Evolutionary conservation across 2,113 vertebrate species (phyloP).

Genomic region (Cercocebus atys): DNA sequence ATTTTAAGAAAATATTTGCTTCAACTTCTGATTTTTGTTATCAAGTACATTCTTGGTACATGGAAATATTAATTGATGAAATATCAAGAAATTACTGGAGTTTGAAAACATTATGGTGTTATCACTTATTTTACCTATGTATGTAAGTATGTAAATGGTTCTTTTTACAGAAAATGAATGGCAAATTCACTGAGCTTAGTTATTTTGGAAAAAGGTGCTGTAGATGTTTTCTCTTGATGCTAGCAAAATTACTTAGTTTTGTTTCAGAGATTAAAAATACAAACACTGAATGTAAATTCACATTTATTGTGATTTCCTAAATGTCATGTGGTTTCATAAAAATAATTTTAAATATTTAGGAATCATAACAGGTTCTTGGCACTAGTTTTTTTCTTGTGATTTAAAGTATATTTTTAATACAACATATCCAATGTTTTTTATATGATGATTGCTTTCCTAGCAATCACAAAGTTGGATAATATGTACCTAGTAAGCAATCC

Average conservation of each 20-base stretch:
- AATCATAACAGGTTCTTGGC: constrained; percentile 67
- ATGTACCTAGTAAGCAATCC: constrained; percentile 61
- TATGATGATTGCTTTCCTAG: constrained; percentile 20
- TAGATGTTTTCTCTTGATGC: constrained; percentile 29
- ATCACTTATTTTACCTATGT: not conserved
- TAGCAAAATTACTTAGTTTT: constrained; percentile 42
- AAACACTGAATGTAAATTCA: constrained; percentile 37
- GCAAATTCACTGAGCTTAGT: not conserved
- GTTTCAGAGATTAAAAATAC: constrained; percentile 8
- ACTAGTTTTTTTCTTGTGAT: constrained; percentile 53
- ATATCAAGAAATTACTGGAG: not conserved
- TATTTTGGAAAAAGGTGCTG: constrained; percentile 14
- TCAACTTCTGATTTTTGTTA: not conserved
- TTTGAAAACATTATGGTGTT: constrained; percentile 40
- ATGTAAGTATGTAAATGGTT: constrained; percentile 6
- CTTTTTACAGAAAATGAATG: constrained; percentile 35
- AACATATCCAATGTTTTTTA: not conserved
- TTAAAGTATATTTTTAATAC: constrained; percentile 63
- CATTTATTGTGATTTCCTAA: constrained; percentile 46
- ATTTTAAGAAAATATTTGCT: not conserved
- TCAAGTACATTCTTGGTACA: not conserved
- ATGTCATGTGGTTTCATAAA: constrained; percentile 57
- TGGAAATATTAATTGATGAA: not conserved
- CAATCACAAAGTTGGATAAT: constrained; percentile 34
- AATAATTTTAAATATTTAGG: constrained; percentile 60